Conservation (phyloP, 1,140 invertebrate species). For the Caenorhabditis elegans region DNA sequence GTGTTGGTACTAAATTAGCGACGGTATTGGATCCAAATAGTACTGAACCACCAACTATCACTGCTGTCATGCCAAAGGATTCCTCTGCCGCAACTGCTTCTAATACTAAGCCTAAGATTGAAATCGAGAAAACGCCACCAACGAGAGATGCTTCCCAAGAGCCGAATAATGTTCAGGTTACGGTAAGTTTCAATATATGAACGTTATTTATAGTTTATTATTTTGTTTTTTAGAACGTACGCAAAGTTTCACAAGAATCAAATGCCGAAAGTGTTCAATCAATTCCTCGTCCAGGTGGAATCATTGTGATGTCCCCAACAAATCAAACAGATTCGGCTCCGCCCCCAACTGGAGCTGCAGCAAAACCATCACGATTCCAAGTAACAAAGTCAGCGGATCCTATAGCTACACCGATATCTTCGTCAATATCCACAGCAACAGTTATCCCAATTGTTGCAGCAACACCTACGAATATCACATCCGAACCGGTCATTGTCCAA, state of each 20-base stretch:
- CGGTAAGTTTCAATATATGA: not conserved
- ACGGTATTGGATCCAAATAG: constrained; percentile 47
- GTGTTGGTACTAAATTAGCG: constrained; percentile 53
- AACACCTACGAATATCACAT: not conserved
- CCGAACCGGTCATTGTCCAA: not conserved
- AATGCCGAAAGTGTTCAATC: not conserved
- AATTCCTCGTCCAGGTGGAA: not conserved
- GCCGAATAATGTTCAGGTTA: not conserved
- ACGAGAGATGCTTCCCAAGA: not conserved
- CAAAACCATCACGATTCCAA: constrained; percentile 27
- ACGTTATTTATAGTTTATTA: not conserved
- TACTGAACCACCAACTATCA: not conserved
- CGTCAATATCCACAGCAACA: not conserved
- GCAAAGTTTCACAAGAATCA: not conserved
- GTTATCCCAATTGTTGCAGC: not conserved
- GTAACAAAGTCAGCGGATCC: not conserved
- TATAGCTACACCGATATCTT: not conserved
- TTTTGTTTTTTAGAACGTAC: not conserved
- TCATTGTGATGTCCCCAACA: not conserved
- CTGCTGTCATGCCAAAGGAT: not conserved
- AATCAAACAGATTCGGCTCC: not conserved
- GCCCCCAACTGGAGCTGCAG: not conserved
- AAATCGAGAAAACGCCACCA: not conserved
- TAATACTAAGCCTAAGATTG: not conserved
- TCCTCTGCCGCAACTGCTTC: not conserved